Base-by-base conservation (phyloP, 2,888 invertebrate species). In the Leucoma salicis region DNA sequence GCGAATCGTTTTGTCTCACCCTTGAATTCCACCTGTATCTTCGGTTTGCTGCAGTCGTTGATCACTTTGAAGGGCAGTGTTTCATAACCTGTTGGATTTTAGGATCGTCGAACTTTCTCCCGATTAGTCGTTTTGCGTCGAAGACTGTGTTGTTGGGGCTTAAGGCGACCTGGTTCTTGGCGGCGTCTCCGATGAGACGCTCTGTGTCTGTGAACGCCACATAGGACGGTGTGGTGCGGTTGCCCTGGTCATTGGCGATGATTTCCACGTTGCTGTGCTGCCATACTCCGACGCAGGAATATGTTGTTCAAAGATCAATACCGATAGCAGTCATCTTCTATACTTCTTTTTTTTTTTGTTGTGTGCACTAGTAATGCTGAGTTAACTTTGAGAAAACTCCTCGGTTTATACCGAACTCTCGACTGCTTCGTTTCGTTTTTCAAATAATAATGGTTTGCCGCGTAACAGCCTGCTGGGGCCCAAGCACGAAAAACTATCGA, bases 121-220 rank as follows among this genome's bases (percentile, higher is more conserved):
- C 96, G 70, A 97, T 96, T 47, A 96, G 88, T 54, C 97, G 91
- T 66, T 96, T 95, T 12, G 95, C 93, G 70, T 93, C 92, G 76
- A 93, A 94, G 21, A 94, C 92, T 0, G 95, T 94, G 87, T 95
- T 95, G 70, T 69, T 90, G 31, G 95, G 95, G 78, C 95, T 95
- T 87, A 93, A 90, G 28, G 93, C 93, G 35, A 93, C 93, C 79
- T 93, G 92, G 80, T 93, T 94, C 77, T 94, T 93, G 35, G 93
- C 93, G 5, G 93, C 93, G 73, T 94, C 93, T 35, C 93, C 93
- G 67, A 94, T 92, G 35, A 94, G 90, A 31, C 93, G 87, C 76
- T 94, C 93, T 8, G 91, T 91, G 72, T 93, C 93, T 6, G 88
- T 94, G 78, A 94, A 94, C 14, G 94, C 94, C 41, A 95, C 94